phyloP scores from a whole-genome alignment of 2,797 vertebrate species.

The Meriones psammophilus region DNA sequence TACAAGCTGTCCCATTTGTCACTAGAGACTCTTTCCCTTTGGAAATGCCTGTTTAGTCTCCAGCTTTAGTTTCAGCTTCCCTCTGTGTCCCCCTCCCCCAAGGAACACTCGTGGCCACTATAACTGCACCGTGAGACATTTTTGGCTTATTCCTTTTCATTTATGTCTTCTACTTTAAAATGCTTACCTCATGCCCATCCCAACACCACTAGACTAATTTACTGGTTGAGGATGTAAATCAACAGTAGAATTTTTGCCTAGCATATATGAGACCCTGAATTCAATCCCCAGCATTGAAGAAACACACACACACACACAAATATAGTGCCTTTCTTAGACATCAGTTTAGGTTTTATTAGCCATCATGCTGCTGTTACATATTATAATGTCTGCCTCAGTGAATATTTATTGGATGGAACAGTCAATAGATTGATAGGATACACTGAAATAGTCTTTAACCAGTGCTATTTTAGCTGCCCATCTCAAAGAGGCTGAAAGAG shows the following conservation, averaged over 20 bases:
- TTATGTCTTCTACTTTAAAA: not conserved
- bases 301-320: not conserved
- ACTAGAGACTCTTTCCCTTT: not conserved
- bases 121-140: not conserved
- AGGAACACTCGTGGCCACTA: not conserved
- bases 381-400: not conserved
- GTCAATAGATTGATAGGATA: conserved; percentile 71
- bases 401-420: conserved; percentile 1
- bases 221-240: not conserved
- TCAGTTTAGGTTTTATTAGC: not conserved
- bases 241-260: not conserved
- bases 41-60: not conserved
- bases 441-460: conserved; percentile 65
- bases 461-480: conserved; percentile 70
- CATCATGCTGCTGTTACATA: not conserved
- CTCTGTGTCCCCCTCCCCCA: not conserved
- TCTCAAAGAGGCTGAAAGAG: not conserved
- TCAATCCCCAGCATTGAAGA: not conserved
- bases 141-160: conserved; percentile 2
- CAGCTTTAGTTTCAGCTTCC: not conserved
- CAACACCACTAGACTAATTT: not conserved
- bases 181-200: not conserved
- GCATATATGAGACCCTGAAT: not conserved
- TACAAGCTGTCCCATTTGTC: not conserved
- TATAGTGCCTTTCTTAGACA: not conserved